phyloP scores from a whole-genome alignment of 2,888 invertebrate species.

The Eupithecia dodoneata region DNA sequence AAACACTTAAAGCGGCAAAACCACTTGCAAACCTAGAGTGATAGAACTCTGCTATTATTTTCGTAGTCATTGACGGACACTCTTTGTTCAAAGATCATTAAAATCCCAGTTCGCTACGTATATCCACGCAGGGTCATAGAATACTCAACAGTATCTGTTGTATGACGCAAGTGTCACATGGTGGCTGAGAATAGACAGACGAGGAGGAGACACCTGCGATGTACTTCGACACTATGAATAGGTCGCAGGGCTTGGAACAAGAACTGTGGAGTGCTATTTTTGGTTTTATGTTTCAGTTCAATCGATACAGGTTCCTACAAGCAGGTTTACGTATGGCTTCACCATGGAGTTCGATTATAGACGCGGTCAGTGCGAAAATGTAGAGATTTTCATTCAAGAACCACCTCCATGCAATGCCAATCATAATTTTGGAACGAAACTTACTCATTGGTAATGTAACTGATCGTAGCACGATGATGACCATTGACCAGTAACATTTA shows the following conservation, averaged over 20 bases:
- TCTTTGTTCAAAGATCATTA: neutral
- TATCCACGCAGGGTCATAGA: neutral
- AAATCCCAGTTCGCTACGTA: constrained; percentile 2
- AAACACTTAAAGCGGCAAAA: neutral
- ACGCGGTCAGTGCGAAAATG: neutral
- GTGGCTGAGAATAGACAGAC: constrained; percentile 68
- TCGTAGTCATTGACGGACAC: neutral
- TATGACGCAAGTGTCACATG: constrained; percentile 64
- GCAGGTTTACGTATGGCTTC: neutral
- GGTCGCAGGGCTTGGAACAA: constrained; percentile 17
- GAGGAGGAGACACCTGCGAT: constrained; percentile 71
- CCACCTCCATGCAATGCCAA: too few relatives aligned
- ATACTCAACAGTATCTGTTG: neutral
- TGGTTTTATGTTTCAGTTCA: constrained; percentile 1
- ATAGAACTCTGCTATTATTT: neutral
- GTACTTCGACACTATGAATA: constrained; percentile 39
- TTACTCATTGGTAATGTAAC: too few relatives aligned
- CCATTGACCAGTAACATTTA: too few relatives aligned
- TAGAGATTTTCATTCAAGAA: neutral
- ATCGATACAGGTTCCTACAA: neutral
- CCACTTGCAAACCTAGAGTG: neutral
- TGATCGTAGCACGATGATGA: too few relatives aligned
- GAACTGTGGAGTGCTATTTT: constrained; percentile 2
- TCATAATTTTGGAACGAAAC: too few relatives aligned
- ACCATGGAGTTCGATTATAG: neutral